Percentiles rank a stretch among this genome's conserved stretches.
phyloP scores from a whole-genome alignment of 2,113 vertebrate genomes.

The Zootoca vivipara region DNA sequence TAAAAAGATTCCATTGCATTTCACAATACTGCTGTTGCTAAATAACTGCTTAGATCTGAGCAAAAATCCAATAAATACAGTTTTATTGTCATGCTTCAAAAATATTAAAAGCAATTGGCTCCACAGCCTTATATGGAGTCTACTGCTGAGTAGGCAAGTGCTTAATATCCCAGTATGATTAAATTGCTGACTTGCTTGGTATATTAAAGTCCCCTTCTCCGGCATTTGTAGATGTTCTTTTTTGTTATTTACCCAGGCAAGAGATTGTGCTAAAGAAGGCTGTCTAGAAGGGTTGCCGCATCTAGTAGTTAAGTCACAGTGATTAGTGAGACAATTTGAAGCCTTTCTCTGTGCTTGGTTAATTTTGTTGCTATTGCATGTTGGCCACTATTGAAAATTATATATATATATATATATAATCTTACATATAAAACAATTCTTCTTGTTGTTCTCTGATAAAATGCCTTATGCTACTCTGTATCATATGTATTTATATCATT shows the following conservation, averaged over 20 bases:
- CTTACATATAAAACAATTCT: neutral
- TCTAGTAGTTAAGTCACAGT: neutral
- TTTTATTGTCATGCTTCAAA: conserved; percentile 53
- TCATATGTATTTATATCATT: neutral
- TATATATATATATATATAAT: neutral
- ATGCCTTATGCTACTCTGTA: neutral
- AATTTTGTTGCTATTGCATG: neutral
- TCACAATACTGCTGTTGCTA: conserved; percentile 51
- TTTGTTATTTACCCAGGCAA: conserved; percentile 14
- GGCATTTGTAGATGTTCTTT: conserved; percentile 28
- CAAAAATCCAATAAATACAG: conserved; percentile 55
- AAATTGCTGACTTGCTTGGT: conserved; percentile 31
- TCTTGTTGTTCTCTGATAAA: neutral
- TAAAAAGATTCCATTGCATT: conserved; percentile 50
- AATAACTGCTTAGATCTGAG: conserved; percentile 52
- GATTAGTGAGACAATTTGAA: conserved; percentile 9
- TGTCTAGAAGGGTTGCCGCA: conserved; percentile 24
- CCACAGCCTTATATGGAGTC: conserved; percentile 38
- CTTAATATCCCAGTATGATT: conserved; percentile 1
- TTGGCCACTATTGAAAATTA: neutral
- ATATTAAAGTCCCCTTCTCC: conserved; percentile 30
- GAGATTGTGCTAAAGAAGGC: conserved; percentile 27
- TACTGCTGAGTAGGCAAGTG: conserved; percentile 20
- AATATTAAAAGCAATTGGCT: conserved; percentile 50
- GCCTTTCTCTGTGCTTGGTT: neutral